phyloP scores from a whole-genome alignment of 2,888 invertebrate species.

The Nemapogon koenigi region DNA sequence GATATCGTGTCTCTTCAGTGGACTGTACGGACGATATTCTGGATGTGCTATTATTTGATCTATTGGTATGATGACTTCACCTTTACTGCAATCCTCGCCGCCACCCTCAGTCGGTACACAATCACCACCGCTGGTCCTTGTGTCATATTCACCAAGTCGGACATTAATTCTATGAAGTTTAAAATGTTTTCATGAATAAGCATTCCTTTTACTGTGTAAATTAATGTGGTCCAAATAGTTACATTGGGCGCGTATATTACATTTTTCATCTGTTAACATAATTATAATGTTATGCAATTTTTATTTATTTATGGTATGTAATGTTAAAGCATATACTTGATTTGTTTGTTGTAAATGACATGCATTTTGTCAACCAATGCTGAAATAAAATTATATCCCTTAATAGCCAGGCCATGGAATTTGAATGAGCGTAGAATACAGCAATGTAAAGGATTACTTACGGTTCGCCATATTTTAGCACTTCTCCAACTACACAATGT shows the following conservation, averaged over 20 bases:
- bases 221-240: no score
- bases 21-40: constrained; percentile 29
- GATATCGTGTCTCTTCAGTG: constrained; percentile 36
- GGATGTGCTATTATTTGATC: constrained; percentile 41
- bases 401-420: not conserved
- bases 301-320: no score
- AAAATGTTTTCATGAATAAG: not conserved
- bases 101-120: constrained; percentile 32
- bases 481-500: constrained; percentile 43
- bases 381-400: not conserved
- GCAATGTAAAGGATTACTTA: constrained; percentile 18
- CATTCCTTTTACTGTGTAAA: not conserved
- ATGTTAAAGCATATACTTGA: no score
- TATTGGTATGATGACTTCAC: constrained; percentile 34
- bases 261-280: no score
- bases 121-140: constrained; percentile 29
- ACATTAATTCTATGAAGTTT: constrained; percentile 23
- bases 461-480: constrained; percentile 29
- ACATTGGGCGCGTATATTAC: no score
- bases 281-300: no score
- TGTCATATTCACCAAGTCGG: constrained; percentile 55
- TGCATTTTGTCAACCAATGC: not conserved
- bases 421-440: constrained; percentile 25
- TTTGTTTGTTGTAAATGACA: no score
- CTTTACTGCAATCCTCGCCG: constrained; percentile 41